Percentiles rank a stretch among this genome's conserved stretches.
phyloP scores from a whole-genome alignment of 2,797 vertebrate genomes.

The Rousettus madagascariensis region DNA sequence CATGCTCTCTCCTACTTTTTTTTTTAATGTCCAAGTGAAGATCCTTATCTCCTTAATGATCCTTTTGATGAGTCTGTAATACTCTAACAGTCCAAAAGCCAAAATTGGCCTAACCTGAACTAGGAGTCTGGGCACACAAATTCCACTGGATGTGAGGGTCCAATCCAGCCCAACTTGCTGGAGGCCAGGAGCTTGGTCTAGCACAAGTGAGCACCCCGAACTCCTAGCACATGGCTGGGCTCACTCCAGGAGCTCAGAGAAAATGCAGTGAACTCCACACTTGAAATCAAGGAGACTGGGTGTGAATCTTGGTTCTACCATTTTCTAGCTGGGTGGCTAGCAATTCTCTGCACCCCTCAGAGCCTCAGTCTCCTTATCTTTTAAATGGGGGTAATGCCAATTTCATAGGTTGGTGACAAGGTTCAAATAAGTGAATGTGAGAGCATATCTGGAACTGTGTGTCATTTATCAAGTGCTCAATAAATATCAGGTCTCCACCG shows the following conservation, averaged over 20 bases:
- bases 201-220: too few species aligned
- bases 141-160: neutral
- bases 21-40: neutral
- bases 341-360: neutral
- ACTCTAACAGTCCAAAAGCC: neutral
- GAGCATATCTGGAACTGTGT: neutral
- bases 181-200: neutral
- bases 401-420: neutral
- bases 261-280: too few species aligned
- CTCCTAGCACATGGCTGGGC: neutral
- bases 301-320: neutral
- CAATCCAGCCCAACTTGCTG: neutral
- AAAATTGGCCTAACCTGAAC: neutral
- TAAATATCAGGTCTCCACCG: neutral
- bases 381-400: neutral
- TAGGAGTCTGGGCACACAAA: neutral
- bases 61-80: neutral
- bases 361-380: neutral
- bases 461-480: neutral
- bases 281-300: neutral
- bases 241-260: neutral
- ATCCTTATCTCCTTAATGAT: neutral
- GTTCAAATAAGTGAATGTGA: neutral
- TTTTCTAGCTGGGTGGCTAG: neutral
- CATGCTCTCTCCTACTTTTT: neutral